phyloP scores from a whole-genome alignment of 2,113 vertebrate species.

The Sapajus apella region DNA sequence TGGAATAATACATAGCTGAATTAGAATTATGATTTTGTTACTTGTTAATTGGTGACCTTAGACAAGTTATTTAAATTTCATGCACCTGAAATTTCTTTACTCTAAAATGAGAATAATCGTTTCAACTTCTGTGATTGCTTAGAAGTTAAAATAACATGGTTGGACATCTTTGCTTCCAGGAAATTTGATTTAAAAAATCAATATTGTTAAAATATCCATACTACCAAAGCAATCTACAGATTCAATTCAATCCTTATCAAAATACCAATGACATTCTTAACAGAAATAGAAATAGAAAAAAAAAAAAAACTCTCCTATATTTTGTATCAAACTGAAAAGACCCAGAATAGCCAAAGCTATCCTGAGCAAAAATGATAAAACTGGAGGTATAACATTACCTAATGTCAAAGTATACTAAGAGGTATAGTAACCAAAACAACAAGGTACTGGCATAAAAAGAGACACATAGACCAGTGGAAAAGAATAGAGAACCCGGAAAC shows the following conservation, averaged over 20 bases:
- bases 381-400: no score
- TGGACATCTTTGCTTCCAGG: background rate
- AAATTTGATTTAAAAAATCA: background rate
- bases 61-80: background rate
- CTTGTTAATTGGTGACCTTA: background rate
- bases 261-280: no score
- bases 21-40: background rate
- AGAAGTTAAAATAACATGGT: background rate
- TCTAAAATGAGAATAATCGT: background rate
- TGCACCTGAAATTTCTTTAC: background rate
- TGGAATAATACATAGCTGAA: background rate
- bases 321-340: no score
- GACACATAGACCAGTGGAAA: no score
- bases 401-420: no score
- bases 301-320: no score
- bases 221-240: background rate
- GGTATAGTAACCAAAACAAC: no score
- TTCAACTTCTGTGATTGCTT: background rate
- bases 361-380: no score
- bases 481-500: no score
- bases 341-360: no score
- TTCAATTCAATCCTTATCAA: background rate
- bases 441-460: no score
- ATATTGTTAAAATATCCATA: background rate
- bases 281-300: no score